These are phyloP conservation scores for Acronicta psi DNA, from an alignment of 2,888 invertebrate genomes.

Conservation along the genomic window DNA sequence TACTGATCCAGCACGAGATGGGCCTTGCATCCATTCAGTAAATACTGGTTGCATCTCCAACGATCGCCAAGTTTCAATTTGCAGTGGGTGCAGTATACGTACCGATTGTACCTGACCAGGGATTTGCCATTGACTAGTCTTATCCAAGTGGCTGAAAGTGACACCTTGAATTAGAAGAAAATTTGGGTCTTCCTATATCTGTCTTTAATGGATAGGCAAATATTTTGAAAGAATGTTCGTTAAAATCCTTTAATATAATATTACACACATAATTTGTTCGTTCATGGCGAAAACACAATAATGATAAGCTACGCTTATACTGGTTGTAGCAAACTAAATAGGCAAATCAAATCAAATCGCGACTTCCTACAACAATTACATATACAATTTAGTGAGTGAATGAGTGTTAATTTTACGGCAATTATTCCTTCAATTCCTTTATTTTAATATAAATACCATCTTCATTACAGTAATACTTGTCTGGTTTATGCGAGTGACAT, in stretches of 20 bases:
- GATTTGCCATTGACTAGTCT: conserved; percentile 21
- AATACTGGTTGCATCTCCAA: conserved; percentile 42
- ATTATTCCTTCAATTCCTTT: neutral
- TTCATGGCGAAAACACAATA: too few species aligned
- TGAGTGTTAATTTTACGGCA: too few species aligned
- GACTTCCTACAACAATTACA: too few species aligned
- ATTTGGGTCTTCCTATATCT: too few species aligned
- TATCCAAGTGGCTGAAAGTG: conserved; percentile 31
- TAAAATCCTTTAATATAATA: too few species aligned
- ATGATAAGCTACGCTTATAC: too few species aligned
- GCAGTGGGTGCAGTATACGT: conserved; percentile 29
- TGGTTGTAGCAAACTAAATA: too few species aligned
- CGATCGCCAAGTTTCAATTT: conserved; percentile 32
- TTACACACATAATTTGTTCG: too few species aligned
- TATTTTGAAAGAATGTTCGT: too few species aligned
- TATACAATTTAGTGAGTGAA: too few species aligned
- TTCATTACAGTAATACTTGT: conserved; percentile 8
- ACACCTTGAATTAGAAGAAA: neutral
- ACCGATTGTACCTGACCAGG: conserved; percentile 30
- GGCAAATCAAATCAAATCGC: too few species aligned
- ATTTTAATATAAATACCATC: neutral
- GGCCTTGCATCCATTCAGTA: conserved; percentile 22
- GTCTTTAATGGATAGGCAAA: neutral
- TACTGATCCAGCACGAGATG: conserved; percentile 23
- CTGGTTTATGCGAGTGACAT: conserved; percentile 29